Conservation (phyloP, 1,140 invertebrate species). For the Eciton burchellii region DNA sequence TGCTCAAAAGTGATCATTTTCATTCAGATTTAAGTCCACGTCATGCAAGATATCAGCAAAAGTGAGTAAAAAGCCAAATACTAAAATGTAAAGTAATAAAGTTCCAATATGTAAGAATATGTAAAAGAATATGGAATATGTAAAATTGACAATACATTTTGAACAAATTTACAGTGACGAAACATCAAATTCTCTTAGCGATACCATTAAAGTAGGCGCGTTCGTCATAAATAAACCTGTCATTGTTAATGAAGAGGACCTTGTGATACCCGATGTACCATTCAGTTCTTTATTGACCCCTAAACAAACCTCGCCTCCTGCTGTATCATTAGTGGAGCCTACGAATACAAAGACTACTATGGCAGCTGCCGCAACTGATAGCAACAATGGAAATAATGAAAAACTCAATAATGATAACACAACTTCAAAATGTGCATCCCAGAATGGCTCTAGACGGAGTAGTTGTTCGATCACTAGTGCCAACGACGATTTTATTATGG, state of each 20-base stretch:
- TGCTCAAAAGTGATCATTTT: constrained; percentile 97
- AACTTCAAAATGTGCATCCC: constrained; percentile 82
- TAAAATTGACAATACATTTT: background rate
- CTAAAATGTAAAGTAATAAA: background rate
- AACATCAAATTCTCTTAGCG: constrained; percentile 87
- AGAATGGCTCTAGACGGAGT: constrained; percentile 83
- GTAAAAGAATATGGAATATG: background rate
- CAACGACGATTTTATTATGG: constrained; percentile 91
- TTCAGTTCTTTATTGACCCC: constrained; percentile 88
- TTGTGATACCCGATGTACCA: constrained; percentile 88
- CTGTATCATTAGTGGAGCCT: constrained; percentile 66
- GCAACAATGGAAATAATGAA: constrained; percentile 85
- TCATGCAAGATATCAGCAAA: constrained; percentile 87
- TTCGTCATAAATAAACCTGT: constrained; percentile 88
- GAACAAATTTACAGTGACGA: constrained; percentile 85
- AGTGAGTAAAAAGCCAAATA: constrained; percentile 69
- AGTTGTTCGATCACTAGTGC: constrained; percentile 86
- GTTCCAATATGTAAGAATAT: background rate
- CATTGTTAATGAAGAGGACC: constrained; percentile 86
- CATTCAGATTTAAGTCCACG: constrained; percentile 91
- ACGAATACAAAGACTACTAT: constrained; percentile 69
- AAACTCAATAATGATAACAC: constrained; percentile 78
- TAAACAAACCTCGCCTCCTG: constrained; percentile 82
- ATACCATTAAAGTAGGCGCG: constrained; percentile 89
- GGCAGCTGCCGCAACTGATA: constrained; percentile 74